phyloP scores from a whole-genome alignment of 2,888 invertebrate genomes.

The Ophion slaviceki region DNA sequence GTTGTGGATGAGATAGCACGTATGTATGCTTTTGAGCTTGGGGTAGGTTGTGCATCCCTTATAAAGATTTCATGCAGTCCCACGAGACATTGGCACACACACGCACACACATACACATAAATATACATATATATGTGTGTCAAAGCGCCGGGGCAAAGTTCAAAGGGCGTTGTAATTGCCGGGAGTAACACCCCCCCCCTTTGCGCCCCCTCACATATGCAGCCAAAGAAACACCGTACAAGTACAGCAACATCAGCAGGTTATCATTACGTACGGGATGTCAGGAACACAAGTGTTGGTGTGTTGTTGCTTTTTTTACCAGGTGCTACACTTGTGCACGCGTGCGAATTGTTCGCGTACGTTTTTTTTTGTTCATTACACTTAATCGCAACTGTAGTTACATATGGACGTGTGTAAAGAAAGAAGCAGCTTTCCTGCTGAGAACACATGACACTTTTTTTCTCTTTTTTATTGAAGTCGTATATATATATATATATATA shows the following conservation, averaged over 20 bases:
- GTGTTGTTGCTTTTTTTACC: not conserved
- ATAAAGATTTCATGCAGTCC: conserved; percentile 50
- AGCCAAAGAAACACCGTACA: not conserved
- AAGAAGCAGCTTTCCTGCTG: too few species aligned
- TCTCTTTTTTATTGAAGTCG: not conserved
- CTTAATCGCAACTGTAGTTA: too few species aligned
- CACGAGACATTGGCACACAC: conserved; percentile 54
- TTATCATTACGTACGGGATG: not conserved
- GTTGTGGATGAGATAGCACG: conserved; percentile 15
- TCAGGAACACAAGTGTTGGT: not conserved
- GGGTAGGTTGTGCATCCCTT: conserved; percentile 50
- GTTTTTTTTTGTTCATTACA: too few species aligned
- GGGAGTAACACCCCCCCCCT: conserved; percentile 70
- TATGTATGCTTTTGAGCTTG: conserved; percentile 46
- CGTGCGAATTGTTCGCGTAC: too few species aligned
- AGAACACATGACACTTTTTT: too few species aligned
- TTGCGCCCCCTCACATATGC: conserved; percentile 62
- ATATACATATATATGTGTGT: conserved; percentile 21
- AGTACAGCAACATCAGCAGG: not conserved
- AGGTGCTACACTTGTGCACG: not conserved
- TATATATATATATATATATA: too few species aligned
- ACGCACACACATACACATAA: not conserved
- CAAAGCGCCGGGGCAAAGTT: conserved; percentile 60
- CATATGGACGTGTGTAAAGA: too few species aligned
- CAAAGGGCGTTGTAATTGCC: conserved; percentile 76